Base-by-base conservation (phyloP, 2,888 invertebrate genomes). In the Xestia rhomboidea region DNA sequence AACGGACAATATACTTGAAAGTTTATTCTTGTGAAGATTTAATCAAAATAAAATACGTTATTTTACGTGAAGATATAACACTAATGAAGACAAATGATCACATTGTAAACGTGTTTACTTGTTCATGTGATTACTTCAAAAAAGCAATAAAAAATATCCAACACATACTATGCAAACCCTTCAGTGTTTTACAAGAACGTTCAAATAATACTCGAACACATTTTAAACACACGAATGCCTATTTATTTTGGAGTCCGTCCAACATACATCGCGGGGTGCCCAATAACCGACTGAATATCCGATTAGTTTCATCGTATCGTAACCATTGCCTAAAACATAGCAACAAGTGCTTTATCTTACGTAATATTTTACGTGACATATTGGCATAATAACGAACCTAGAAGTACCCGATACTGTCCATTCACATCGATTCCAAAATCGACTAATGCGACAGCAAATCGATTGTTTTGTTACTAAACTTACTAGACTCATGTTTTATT, bases 271-370 rank as follows among this genome's bases (percentile, higher is more conserved):
- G 86, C 79, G 85, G 89, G 87, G 87, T 80, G 88, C 85, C 87
- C 76, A 84, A 78, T 86, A 68, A 67, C 86, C 77, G 68, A 84
- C 78, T 85, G 49, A 84, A 83, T 85, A 84, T 87, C 81, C 84
- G 83, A 89, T 84, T 85, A 83, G 86, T 81, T 87, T 88, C 85
- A 85, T 79, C 82, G 85, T 85, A 85, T 79, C 82, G 85, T 85
- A 88, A 88, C 83, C 79, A 84, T 78, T 87, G 84, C 80, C 79
- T 68, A 83, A 89, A 90, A 87, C 85, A 83, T 85, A 80, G 80
- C 82, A 77, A 83, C 84, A 81, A 85, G 79, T 85, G 84, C 73
- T 66, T 10, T 49, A 34, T 24, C n/a, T 86, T 84, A 76, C 54
- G 44, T 68, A 87, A 84, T 69, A 24, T 27, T 82, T 79, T 46